Evolutionary conservation across 1,140 invertebrate species (phyloP), one percentile per base, ranked within the genome.

Genomic region (Potamilus streckersoni): DNA sequence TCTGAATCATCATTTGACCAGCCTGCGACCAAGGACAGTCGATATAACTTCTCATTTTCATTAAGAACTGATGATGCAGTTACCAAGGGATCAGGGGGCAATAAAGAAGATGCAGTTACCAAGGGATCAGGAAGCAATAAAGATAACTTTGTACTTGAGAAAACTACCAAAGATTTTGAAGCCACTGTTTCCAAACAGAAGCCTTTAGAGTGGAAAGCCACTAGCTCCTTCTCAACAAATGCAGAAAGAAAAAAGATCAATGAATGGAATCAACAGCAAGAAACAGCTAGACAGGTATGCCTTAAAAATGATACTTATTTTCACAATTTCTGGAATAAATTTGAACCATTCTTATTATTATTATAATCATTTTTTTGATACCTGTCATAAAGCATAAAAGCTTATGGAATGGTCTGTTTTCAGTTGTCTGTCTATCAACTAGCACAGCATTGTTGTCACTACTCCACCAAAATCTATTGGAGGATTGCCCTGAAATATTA

Each of bases 231-330:
- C 73, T 69, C 83, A 64, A 72, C 83, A 67, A 67, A 84, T 31
- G 80, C 82, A 67, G 84, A 86, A 60, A 79, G 63, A 62, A 93
- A 94, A 13, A 95, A 95, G 90, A 93, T 96, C 12, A 93, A 96
- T 85, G 94, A 96, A 76, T 92, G 93, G 66, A 95, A 95, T 16
- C 65, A 80, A 20, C 66, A 80, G 64, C 83, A 86, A 67, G 81
- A 86, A 23, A 60, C 75, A 31, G 49, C 77, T 20, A 67, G 81
- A 73, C 71, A 80, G 83, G 82, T 86, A 79, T 55, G 71, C 71
- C 3, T 16, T 49, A 8, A 20, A 12, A 61, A 61, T 61, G 19
- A 61, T 19, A 8, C 4, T 61, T 19, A 49, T 11, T 49, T 49
- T 49, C 38, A 11, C 38, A 6, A 49, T 49, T 49, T 49, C 0